Base-by-base conservation (phyloP, 37 sponge, comb jelly and placozoan genomes). In the Hexactinellida sp. region DNA sequence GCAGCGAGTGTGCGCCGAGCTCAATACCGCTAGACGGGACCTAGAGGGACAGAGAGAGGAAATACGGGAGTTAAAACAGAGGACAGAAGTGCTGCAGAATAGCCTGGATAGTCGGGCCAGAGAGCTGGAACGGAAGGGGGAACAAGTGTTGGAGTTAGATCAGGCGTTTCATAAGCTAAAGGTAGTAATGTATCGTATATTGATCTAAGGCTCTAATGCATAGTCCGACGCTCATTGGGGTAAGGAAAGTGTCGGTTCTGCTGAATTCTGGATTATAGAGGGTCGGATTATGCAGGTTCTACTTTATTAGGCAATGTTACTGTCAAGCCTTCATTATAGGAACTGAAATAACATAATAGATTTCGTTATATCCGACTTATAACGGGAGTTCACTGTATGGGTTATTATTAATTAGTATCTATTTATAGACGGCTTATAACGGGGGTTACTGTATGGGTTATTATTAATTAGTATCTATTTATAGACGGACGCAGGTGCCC, bases 161-260 rank as follows among this genome's bases (percentile, higher is more conserved):
- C 76, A 63, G 13, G 76, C 76, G 13, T 63, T 63, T n/a, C 76
- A 63, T 63, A 63, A 63, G 13, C 76, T 63, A n/a, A 63, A 63
- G 30, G 76, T 63, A 63, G 13, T 10, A 28, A 63, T 63, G 13
- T 28, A 7, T 41, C 47, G 13, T 41, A 41, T 13, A 41, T n/a
- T n/a, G n/a, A n/a, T 16, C 47, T 41, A 41, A 16, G 47, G 47
- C 47, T 16, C n/a, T n/a, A n/a, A n/a, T n/a, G n/a, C n/a, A n/a
- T n/a, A n/a, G n/a, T n/a, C n/a, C n/a, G n/a, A n/a, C n/a, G n/a
- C n/a, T n/a, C n/a, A n/a, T n/a, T n/a, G n/a, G n/a, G n/a, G n/a
- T n/a, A n/a, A n/a, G n/a, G n/a, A n/a, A n/a, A n/a, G n/a, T n/a
- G n/a, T n/a, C n/a, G n/a, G n/a, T n/a, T n/a, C n/a, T n/a, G n/a